phyloP scores from a whole-genome alignment of 2,888 invertebrate species.

The Thera obeliscata region DNA sequence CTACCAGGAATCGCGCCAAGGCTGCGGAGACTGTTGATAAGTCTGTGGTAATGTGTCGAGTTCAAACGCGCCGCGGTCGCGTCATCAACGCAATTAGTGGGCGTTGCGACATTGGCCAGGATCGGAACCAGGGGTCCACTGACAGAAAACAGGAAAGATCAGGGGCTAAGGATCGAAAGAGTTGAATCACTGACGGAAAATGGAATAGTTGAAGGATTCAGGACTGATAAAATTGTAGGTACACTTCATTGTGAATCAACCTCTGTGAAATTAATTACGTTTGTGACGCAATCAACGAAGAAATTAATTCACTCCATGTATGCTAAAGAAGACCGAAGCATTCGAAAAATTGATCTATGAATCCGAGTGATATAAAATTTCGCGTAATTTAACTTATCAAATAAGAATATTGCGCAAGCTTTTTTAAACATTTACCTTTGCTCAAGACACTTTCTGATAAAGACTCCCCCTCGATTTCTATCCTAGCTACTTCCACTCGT shows the following conservation, averaged over 20 bases:
- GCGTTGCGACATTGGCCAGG: conserved; percentile 64
- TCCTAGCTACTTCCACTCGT: conserved; percentile 41
- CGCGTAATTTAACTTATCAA: too few species aligned
- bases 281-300: too few species aligned
- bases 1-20: conserved; percentile 75
- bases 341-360: too few species aligned
- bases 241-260: too few species aligned
- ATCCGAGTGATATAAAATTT: too few species aligned
- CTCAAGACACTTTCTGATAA: background rate
- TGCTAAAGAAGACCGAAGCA: too few species aligned
- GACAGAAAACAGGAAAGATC: background rate
- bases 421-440: background rate
- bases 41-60: conserved; percentile 60
- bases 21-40: conserved; percentile 49
- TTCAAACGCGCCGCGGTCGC: conserved; percentile 70
- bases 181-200: too few species aligned
- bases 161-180: background rate
- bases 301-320: too few species aligned
- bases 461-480: background rate
- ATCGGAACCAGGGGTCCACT: conserved; percentile 7
- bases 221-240: too few species aligned
- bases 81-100: conserved; percentile 74
- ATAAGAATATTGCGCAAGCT: too few species aligned
- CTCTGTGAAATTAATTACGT: too few species aligned
- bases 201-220: too few species aligned